These are phyloP conservation scores for Trypoxylus dichotomus DNA, from an alignment of 1,140 invertebrate species.

Conservation along the genomic window DNA sequence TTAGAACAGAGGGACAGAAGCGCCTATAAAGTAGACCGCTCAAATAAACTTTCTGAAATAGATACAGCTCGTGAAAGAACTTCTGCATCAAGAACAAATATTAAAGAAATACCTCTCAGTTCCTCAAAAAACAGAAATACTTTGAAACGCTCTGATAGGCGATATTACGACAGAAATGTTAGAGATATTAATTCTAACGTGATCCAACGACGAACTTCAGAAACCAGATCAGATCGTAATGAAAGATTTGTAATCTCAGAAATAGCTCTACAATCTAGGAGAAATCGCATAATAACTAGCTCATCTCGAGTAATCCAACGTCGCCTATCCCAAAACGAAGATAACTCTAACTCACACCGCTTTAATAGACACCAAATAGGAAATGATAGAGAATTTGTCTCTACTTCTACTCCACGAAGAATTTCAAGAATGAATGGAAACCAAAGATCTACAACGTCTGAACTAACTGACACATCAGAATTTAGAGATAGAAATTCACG, in stretches of 20 bases:
- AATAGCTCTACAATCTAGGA: too few relatives aligned
- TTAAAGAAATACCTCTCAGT: background rate
- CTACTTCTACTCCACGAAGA: background rate
- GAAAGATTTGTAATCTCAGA: background rate
- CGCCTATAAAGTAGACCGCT: background rate
- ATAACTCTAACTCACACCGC: background rate
- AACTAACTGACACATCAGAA: too few relatives aligned
- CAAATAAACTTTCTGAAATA: background rate
- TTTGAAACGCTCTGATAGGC: background rate
- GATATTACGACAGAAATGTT: background rate
- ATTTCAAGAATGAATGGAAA: too few relatives aligned
- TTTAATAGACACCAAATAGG: background rate
- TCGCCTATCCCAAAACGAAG: background rate
- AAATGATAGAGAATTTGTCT: background rate
- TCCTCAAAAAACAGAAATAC: background rate
- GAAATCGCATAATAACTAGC: background rate
- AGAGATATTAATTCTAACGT: background rate
- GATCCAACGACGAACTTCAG: background rate
- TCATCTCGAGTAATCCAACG: background rate
- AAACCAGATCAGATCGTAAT: background rate
- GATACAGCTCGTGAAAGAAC: background rate
- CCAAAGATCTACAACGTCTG: too few relatives aligned
- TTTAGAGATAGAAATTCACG: background rate
- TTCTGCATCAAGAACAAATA: background rate
- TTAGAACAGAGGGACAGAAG: background rate